These are phyloP conservation scores for Drosophila testacea DNA, from an alignment of 2,888 invertebrate species.

Conservation along the genomic window DNA sequence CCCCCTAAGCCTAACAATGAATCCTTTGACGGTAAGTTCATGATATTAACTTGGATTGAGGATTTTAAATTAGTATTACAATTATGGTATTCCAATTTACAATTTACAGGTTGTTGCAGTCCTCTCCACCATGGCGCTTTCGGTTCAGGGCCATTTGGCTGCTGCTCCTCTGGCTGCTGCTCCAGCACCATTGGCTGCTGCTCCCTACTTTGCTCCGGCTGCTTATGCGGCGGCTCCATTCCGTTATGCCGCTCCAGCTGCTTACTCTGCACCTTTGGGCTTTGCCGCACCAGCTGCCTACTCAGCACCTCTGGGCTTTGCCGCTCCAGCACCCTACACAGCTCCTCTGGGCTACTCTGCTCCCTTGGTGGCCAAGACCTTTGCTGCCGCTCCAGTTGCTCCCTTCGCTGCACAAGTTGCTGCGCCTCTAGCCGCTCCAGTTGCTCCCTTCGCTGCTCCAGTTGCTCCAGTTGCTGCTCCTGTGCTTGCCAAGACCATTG, in stretches of 20 bases:
- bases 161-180: slow-evolving; percentile 58
- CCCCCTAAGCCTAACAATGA: slow-evolving; percentile 84
- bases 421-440: slow-evolving; percentile 44
- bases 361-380: slow-evolving; percentile 5
- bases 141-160: slow-evolving; percentile 82
- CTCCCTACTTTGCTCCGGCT: slow-evolving; percentile 31
- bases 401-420: slow-evolving; percentile 29
- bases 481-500: slow-evolving; percentile 39
- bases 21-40: slow-evolving; percentile 85
- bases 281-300: slow-evolving; percentile 53
- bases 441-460: slow-evolving; percentile 16
- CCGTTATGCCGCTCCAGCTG: slow-evolving; percentile 35
- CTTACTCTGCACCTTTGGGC: slow-evolving; percentile 26
- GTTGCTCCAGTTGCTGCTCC: slow-evolving; percentile 46
- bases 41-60: no score
- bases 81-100: not conserved
- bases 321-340: slow-evolving; percentile 45
- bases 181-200: slow-evolving; percentile 50
- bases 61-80: no score
- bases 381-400: slow-evolving; percentile 49
- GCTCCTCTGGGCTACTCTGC: slow-evolving; percentile 46
- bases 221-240: slow-evolving; percentile 18
- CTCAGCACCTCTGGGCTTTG: slow-evolving; percentile 51
- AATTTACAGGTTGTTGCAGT: slow-evolving; percentile 82
- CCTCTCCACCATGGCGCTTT: slow-evolving; percentile 83